Percentiles rank a stretch among this genome's conserved stretches.
These are phyloP conservation scores for Aphrophora alni DNA, from an alignment of 2,888 invertebrate species.

Conservation along the genomic window DNA sequence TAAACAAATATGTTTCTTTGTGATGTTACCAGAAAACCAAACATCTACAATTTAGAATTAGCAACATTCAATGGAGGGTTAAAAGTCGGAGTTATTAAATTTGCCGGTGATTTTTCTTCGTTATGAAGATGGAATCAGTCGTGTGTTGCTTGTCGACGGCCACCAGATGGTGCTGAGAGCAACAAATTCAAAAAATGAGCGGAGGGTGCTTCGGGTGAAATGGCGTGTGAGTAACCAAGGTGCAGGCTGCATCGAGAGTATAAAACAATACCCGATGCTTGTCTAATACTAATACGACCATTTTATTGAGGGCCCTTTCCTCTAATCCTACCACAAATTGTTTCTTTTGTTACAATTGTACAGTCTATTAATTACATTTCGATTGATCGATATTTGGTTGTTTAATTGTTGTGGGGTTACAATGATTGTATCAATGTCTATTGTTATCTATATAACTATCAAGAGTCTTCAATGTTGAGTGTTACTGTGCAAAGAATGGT, in stretches of 20 bases:
- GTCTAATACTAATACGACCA: background rate
- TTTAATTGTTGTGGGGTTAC: background rate
- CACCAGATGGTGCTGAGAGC: conserved; percentile 37
- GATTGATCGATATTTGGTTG: background rate
- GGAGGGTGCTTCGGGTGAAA: conserved; percentile 29
- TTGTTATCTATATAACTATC: background rate
- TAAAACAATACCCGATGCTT: background rate
- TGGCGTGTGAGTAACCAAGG: conserved; percentile 25
- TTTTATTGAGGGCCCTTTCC: background rate
- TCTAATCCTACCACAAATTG: background rate
- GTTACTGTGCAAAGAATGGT: too few species aligned
- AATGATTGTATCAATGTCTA: background rate
- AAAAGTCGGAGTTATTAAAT: conserved; percentile 28
- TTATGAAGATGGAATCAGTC: conserved; percentile 36
- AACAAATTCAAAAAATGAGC: conserved; percentile 38
- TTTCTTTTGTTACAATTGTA: background rate
- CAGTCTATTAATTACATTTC: background rate
- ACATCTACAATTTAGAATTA: background rate
- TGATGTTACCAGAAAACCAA: background rate
- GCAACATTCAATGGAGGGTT: background rate
- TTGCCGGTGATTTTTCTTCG: conserved; percentile 39
- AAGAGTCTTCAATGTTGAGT: too few species aligned
- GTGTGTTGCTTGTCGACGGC: conserved; percentile 34
- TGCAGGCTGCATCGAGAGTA: background rate
- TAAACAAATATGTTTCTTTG: too few species aligned